A percentile compares a stretch with the other conserved stretches of the same genome.
Conservation (phyloP, 2,797 vertebrate species). For the Setipinna tenuifilis region DNA sequence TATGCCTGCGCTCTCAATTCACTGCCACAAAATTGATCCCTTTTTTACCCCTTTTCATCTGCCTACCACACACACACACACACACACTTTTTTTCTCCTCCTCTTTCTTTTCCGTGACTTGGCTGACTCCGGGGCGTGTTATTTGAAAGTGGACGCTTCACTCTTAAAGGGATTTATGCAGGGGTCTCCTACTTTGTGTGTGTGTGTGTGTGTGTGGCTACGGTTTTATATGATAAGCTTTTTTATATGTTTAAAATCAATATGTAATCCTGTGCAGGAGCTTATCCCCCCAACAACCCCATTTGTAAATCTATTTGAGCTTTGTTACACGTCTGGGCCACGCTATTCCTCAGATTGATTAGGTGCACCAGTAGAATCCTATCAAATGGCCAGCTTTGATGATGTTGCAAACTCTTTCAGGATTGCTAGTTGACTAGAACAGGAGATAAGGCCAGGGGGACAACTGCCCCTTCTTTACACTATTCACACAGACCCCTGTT, state of each 20-base stretch:
- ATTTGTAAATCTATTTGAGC: conserved; percentile 99
- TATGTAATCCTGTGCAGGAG: conserved; percentile 99
- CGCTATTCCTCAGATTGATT: conserved; percentile 97
- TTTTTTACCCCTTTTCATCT: conserved; percentile 78
- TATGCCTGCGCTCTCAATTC: conserved; percentile 79
- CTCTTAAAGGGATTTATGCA: conserved; percentile 99
- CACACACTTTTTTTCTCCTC: conserved; percentile 39
- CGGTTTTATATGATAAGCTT: conserved; percentile 99
- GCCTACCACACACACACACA: conserved; percentile 73
- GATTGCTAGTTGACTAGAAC: conserved; percentile 94
- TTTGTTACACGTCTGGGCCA: conserved; percentile 94
- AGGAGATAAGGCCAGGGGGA: conserved; percentile 85
- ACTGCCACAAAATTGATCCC: conserved; percentile 88
- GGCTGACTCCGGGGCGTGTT: conserved; percentile 80
- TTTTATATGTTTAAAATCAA: conserved; percentile 99
- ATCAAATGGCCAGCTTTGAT: conserved; percentile 96
- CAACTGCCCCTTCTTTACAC: conserved; percentile 76
- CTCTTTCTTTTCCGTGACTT: conserved; percentile 73
- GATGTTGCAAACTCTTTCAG: conserved; percentile 96
- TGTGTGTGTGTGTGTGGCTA: conserved; percentile 84
- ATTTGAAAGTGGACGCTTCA: conserved; percentile 89
- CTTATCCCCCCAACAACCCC: conserved; percentile 96
- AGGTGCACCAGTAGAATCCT: conserved; percentile 91
- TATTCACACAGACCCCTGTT: conserved; percentile 81
- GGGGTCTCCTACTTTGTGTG: conserved; percentile 92